Evolutionary conservation across 2,113 vertebrate species (phyloP).

Genomic region (Gasterosteus nipponicus): DNA sequence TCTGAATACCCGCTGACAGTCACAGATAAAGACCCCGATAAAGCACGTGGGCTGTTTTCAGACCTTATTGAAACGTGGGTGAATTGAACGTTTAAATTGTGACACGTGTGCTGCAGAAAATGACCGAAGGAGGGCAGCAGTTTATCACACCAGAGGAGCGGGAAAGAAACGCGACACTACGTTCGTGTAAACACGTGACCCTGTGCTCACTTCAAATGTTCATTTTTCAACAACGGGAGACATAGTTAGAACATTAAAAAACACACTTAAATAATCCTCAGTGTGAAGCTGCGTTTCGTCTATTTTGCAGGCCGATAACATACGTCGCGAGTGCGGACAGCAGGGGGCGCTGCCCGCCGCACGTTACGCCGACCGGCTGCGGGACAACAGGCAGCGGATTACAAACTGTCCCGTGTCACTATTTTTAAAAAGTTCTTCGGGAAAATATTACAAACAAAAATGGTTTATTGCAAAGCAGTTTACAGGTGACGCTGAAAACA

Average conservation of each 20-base stretch:
- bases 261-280: too few species aligned
- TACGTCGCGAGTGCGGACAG: background rate
- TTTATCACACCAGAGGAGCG: background rate
- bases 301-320: background rate
- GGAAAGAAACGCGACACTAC: background rate
- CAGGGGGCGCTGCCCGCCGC: conserved; percentile 55
- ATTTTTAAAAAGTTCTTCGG: too few species aligned
- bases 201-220: background rate
- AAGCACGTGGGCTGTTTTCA: background rate
- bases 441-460: background rate
- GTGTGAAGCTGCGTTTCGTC: background rate
- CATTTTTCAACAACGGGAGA: background rate
- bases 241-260: background rate
- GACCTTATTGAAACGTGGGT: background rate
- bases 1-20: background rate
- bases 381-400: background rate
- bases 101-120: background rate
- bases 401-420: background rate
- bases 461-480: background rate
- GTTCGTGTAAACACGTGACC: background rate
- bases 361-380: background rate
- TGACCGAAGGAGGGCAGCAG: conserved; percentile 44
- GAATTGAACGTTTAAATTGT: background rate
- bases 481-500: background rate
- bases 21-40: background rate